Evolutionary conservation across 2,797 vertebrate species (phyloP).

Genomic region (Peromyscus aztecus): DNA sequence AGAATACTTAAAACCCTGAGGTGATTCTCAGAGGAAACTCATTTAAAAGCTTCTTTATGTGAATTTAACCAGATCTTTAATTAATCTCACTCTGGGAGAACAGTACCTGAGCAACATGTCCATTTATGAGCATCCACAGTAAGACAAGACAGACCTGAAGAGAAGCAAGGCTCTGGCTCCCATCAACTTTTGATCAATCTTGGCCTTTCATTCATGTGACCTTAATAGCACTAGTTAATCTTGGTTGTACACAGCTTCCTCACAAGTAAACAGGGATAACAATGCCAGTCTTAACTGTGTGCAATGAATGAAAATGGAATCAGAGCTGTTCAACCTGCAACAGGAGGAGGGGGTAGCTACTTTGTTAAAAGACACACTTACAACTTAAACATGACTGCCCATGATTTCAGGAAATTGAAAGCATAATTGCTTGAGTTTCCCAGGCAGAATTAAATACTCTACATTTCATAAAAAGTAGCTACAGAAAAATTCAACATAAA

Average conservation of each 20-base stretch:
- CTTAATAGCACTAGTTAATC: slow-evolving; percentile 33
- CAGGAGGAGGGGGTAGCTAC: background rate
- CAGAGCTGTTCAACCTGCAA: background rate
- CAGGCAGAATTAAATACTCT: slow-evolving; percentile 36
- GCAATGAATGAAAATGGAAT: slow-evolving; percentile 8
- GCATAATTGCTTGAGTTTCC: slow-evolving; percentile 14
- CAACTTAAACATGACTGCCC: background rate
- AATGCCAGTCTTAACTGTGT: background rate
- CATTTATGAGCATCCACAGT: slow-evolving; percentile 35
- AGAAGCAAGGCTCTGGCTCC: background rate
- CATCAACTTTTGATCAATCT: background rate
- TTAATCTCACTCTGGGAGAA: slow-evolving; percentile 51
- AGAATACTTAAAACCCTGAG: slow-evolving; percentile 66
- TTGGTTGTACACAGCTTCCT: slow-evolving; percentile 33
- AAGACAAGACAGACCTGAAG: background rate
- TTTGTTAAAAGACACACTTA: slow-evolving; percentile 40
- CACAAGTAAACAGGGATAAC: slow-evolving; percentile 18
- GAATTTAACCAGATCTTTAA: slow-evolving; percentile 63
- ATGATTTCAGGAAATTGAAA: slow-evolving; percentile 33
- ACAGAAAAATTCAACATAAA: slow-evolving; percentile 50
- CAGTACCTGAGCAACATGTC: background rate
- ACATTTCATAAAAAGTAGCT: slow-evolving; percentile 35
- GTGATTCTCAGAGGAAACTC: slow-evolving; percentile 60
- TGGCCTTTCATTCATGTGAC: background rate
- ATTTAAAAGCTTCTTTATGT: slow-evolving; percentile 65